phyloP scores from a whole-genome alignment of 1,140 invertebrate genomes.

The Campoletis sonorensis region DNA sequence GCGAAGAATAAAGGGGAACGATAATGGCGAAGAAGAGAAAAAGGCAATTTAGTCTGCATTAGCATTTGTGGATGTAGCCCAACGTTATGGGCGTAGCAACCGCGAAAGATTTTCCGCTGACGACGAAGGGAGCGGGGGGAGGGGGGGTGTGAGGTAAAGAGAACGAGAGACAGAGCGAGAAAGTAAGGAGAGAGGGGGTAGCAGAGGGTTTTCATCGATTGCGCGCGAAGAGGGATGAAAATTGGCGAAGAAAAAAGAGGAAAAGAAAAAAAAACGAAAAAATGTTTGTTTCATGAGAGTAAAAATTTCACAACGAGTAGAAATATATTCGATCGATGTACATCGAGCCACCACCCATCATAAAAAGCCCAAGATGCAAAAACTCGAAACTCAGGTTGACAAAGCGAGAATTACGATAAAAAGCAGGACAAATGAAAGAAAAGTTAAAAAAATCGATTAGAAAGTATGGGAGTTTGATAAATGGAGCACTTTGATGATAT shows the following conservation, averaged over 20 bases:
- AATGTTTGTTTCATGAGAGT: not conserved
- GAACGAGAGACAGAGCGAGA: conserved; percentile 19
- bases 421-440: not conserved
- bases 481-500: not conserved
- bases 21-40: not conserved
- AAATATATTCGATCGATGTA: conserved; percentile 6
- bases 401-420: not conserved
- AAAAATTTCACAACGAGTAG: not conserved
- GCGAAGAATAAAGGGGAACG: too few relatives aligned
- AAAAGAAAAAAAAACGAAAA: not conserved
- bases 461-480: not conserved
- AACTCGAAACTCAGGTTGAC: not conserved
- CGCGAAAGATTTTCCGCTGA: conserved; percentile 46
- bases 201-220: conserved; percentile 33
- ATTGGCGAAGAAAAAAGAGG: conserved; percentile 4
- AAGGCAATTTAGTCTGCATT: not conserved
- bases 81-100: conserved; percentile 42
- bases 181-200: not conserved
- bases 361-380: not conserved
- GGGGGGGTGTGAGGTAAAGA: conserved; percentile 34
- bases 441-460: not conserved
- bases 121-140: conserved; percentile 33
- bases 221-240: conserved; percentile 24
- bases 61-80: not conserved
- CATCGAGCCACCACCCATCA: conserved; percentile 20